phyloP scores from a whole-genome alignment of 2,797 vertebrate species.

The Arremon aurantiirostris region DNA sequence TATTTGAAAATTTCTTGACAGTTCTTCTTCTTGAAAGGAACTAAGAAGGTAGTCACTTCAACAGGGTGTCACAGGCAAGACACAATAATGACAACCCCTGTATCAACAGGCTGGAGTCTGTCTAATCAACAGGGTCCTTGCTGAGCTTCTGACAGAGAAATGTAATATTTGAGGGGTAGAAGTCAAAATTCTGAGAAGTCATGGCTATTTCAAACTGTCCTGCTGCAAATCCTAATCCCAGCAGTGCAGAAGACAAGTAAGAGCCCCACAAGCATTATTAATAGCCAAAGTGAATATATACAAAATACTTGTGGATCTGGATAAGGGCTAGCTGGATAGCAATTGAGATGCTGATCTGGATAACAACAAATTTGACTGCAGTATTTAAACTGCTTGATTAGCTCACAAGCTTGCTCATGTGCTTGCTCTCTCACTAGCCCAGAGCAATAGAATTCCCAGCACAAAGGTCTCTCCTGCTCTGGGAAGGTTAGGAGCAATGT shows the following conservation, averaged over 20 bases:
- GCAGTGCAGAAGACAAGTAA: background rate
- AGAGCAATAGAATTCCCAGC: background rate
- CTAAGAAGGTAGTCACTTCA: background rate
- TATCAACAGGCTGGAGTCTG: background rate
- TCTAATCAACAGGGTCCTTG: background rate
- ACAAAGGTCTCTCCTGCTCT: background rate
- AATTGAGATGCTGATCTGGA: background rate
- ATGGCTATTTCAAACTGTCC: background rate
- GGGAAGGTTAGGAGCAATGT: background rate
- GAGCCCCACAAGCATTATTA: background rate
- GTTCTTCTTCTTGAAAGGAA: background rate
- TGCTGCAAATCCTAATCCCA: background rate
- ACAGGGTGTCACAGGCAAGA: background rate
- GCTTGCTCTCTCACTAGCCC: background rate
- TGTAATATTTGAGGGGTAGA: background rate
- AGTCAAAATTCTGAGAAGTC: background rate
- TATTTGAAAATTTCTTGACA: background rate
- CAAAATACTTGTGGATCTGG: background rate
- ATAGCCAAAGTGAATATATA: background rate
- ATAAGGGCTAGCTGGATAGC: background rate
- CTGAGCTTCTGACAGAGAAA: background rate
- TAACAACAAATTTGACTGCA: background rate
- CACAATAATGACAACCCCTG: background rate
- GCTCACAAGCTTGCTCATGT: background rate
- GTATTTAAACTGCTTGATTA: background rate